These are phyloP conservation scores for Neolamprologus tretocephalus DNA, from an alignment of 2,113 vertebrate genomes.

Conservation along the genomic window DNA sequence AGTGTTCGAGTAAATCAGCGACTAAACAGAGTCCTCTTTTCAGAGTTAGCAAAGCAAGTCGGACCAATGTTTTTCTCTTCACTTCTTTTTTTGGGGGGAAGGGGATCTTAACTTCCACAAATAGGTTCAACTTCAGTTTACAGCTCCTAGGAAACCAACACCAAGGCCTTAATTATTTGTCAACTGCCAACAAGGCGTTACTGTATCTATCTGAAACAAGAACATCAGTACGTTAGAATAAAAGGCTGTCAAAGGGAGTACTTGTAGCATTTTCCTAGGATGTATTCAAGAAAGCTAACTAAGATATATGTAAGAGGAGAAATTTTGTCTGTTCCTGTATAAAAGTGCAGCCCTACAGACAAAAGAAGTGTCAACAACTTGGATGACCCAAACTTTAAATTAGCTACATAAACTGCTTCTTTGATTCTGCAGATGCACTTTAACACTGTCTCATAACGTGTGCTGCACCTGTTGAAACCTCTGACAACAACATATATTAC, in stretches of 20 bases:
- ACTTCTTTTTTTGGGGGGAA: neutral
- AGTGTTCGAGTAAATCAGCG: slow-evolving; percentile 14
- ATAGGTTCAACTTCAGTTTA: slow-evolving; percentile 35
- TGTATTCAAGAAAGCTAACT: neutral
- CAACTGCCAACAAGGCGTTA: slow-evolving; percentile 7
- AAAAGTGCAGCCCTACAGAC: neutral
- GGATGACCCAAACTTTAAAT: neutral
- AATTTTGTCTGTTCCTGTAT: neutral
- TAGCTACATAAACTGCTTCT: neutral
- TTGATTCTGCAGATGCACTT: neutral
- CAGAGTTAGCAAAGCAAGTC: neutral
- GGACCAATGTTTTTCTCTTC: neutral
- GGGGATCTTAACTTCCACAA: neutral
- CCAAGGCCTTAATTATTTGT: slow-evolving; percentile 15
- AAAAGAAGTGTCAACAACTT: neutral
- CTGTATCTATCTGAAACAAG: neutral
- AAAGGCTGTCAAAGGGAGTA: neutral
- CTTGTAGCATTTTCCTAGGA: neutral
- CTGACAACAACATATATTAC: neutral
- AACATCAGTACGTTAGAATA: neutral
- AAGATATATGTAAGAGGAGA: neutral
- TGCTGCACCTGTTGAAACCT: neutral
- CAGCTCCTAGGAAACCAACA: slow-evolving; percentile 41
- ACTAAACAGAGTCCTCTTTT: slow-evolving; percentile 24
- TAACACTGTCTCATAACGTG: neutral